A percentile compares a stretch with the other conserved stretches of the same genome.
phyloP scores from a whole-genome alignment of 1,140 invertebrate genomes.

The Akabosia matsudoensis region DNA sequence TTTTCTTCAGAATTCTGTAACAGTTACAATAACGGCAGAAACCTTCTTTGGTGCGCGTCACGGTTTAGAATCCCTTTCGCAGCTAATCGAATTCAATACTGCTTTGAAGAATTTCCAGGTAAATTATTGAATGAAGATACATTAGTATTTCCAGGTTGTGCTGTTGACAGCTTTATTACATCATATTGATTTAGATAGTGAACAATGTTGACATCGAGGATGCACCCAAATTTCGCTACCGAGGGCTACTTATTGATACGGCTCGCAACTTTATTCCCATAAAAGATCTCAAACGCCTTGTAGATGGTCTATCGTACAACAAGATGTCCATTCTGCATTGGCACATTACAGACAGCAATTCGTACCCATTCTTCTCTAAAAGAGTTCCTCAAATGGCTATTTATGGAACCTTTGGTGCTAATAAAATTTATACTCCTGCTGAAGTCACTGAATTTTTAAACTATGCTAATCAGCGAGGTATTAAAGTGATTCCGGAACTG shows the following conservation, averaged over 20 bases:
- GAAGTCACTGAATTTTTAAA: constrained; percentile 47
- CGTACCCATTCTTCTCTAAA: constrained; percentile 70
- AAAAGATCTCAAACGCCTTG: constrained; percentile 64
- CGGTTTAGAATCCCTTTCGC: constrained; percentile 70
- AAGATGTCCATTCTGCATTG: constrained; percentile 84
- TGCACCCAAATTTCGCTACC: constrained; percentile 36
- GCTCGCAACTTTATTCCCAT: constrained; percentile 71
- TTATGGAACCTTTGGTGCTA: constrained; percentile 50
- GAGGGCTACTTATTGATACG: constrained; percentile 72
- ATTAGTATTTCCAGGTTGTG: constrained; percentile 4
- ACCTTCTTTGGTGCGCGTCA: constrained; percentile 73
- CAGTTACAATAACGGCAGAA: constrained; percentile 55
- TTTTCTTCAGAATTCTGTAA: constrained; percentile 4
- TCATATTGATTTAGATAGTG: constrained; percentile 35
- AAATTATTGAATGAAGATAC: not conserved
- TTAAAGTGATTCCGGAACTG: constrained; percentile 71
- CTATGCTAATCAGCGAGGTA: constrained; percentile 68
- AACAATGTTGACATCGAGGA: constrained; percentile 39
- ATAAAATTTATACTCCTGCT: constrained; percentile 48
- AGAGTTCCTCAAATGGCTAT: constrained; percentile 63
- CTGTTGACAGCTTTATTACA: not conserved
- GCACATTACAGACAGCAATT: constrained; percentile 79
- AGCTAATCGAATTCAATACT: constrained; percentile 59
- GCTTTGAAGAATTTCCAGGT: constrained; percentile 33
- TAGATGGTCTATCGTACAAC: constrained; percentile 71